These are phyloP conservation scores for Tiliacea citrago DNA, from an alignment of 2,888 invertebrate genomes.

Conservation along the genomic window DNA sequence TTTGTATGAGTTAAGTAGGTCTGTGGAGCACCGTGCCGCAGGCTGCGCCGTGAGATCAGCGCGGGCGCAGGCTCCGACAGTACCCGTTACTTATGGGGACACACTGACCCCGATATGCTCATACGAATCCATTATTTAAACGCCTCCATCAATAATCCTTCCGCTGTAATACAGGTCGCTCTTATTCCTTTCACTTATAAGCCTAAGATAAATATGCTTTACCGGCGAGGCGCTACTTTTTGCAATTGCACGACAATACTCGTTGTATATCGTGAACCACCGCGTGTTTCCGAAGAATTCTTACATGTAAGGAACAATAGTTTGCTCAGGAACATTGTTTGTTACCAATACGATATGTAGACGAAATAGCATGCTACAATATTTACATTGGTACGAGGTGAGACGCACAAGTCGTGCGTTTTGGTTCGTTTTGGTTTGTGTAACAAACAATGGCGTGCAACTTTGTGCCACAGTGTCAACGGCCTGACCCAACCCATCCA, in stretches of 20 bases:
- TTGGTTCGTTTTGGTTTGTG: slow-evolving; percentile 56
- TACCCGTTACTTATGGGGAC: slow-evolving; percentile 81
- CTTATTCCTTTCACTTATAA: slow-evolving; percentile 61
- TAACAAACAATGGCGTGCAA: slow-evolving; percentile 68
- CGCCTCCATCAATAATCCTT: slow-evolving; percentile 68
- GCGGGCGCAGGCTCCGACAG: slow-evolving; percentile 81
- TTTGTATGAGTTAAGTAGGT: slow-evolving; percentile 79
- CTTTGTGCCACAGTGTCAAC: slow-evolving; percentile 75
- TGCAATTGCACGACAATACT: slow-evolving; percentile 51
- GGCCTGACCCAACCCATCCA: slow-evolving; percentile 75
- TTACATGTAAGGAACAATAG: slow-evolving; percentile 61
- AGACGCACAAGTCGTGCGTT: slow-evolving; percentile 47
- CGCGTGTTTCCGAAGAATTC: slow-evolving; percentile 56
- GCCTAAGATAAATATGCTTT: slow-evolving; percentile 54
- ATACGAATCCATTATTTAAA: slow-evolving; percentile 75
- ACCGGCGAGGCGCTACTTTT: slow-evolving; percentile 59
- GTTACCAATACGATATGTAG: slow-evolving; percentile 60
- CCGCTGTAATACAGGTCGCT: slow-evolving; percentile 49
- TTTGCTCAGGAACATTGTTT: slow-evolving; percentile 55
- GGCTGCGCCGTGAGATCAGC: slow-evolving; percentile 58
- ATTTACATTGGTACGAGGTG: slow-evolving; percentile 54
- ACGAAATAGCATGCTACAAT: slow-evolving; percentile 50
- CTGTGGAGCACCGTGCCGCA: slow-evolving; percentile 71
- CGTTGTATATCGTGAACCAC: slow-evolving; percentile 40
- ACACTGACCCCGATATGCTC: slow-evolving; percentile 85